Base-by-base conservation (phyloP, 1,140 invertebrate genomes). In the Caerostris extrusa region DNA sequence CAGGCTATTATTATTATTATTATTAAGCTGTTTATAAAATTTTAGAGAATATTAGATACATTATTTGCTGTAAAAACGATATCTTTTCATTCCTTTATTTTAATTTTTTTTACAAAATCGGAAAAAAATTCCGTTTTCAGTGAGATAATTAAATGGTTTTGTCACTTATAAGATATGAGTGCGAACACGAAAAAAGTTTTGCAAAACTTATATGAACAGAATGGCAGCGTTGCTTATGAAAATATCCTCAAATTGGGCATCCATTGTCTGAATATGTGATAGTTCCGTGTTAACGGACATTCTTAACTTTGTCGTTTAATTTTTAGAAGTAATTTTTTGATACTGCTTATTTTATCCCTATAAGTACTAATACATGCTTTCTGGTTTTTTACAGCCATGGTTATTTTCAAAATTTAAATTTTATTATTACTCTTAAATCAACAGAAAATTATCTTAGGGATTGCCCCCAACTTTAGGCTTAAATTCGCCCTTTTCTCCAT, bases 381-480 rank as follows among this genome's bases (percentile, higher is more conserved):
- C 83, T 88, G 92, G 92, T 69, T 71, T 58, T 8, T 50, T 85
- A 12, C 19, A 60, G 17, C 57, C 67, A 61, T 61, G 14, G 71
- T 5, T 12, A 8, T 7, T 57, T 69, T n/a, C 53, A 14, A 61
- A 67, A 90, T 34, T 90, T 90, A 8, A 5, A 60, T 61, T 67
- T 88, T 12, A 19, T 57, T 17, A 50, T 7, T 90, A 56, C 55
- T 82, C 17, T 90, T 90, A 61, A 90, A 94, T 69, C 77, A 82
- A 67, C 86, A 19, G 60, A 94, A 94, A 94, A 90, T 94, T 90
- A 94, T 90, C 93, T 94, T 94, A 77, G 58, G 87, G 93, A 94
- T 94, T 90, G 55, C 93, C 93, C 93, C 93, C 82, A 90, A 82
- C 5, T 83, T 93, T 94, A 94, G 93, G 93, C 93, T 90, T 94